Base-by-base conservation (phyloP, 2,113 vertebrate species). In the Hymenochirus boettgeri region DNA sequence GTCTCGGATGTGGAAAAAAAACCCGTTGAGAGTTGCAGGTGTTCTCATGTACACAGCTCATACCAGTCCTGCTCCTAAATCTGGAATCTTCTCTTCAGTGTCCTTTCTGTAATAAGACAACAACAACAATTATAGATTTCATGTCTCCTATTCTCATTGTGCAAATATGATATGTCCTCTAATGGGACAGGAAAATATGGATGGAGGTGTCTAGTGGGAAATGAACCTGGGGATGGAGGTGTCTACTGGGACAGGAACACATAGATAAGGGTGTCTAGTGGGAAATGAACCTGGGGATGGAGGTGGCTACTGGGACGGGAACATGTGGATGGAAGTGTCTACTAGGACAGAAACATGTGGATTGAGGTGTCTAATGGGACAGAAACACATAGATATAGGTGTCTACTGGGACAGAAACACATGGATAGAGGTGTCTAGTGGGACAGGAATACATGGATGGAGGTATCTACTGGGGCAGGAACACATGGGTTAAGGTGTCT, bases 21-120 rank as follows among this genome's bases (percentile, higher is more conserved):
- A 57, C 51, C 63, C 57, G 52, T 47, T 53, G 57, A 69, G 42
- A 60, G 60, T 69, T 59, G 48, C 47, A 53, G 65, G 39, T 27
- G 39, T 22, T 69, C 65, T 69, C 47, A 31, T 48, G 51, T 42
- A 60, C 56, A 59, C 46, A 53, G 46, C 65, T 60, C 65, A 58
- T 69, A 27, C n/a, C 65, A 69, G 45, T 46, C 35, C 45, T 50
- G 29, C 33, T 33, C 33, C 24, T 25, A 17, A 19, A 46, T 21
- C 29, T 26, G 54, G n/a, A 19, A 15, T 69, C 47, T 12, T 57
- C 65, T 1, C 23, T 21, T 17, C 33, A 37, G 26, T 24, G 22
- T 39, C 56, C 60, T 29, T 57, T 39, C 24, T 47, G 48, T 53
- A 48, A 57, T 51, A 52, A 67, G 33, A 69, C 15, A 53, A 7